Conservation (phyloP, 2,797 vertebrate species). For the Apogon hyalosoma region DNA sequence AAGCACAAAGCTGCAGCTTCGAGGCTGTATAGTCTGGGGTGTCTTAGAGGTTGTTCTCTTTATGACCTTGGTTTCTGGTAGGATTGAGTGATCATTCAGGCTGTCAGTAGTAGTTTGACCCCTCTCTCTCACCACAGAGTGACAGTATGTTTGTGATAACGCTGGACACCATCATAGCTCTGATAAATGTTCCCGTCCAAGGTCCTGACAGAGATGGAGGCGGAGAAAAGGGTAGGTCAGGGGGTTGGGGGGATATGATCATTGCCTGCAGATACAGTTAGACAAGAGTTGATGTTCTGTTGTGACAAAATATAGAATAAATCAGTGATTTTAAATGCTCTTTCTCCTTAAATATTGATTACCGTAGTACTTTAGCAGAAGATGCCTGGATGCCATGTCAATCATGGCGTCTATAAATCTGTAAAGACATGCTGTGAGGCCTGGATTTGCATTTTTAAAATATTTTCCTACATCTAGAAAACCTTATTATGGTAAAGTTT, state of each 20-base stretch:
- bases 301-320: not conserved
- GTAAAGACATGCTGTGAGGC: not conserved
- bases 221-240: slow-evolving; percentile 24
- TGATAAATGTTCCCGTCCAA: slow-evolving; percentile 67
- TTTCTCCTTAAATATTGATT: not conserved
- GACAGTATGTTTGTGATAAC: slow-evolving; percentile 62
- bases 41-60: slow-evolving; percentile 39
- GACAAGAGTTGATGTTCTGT: slow-evolving; percentile 9
- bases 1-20: not conserved
- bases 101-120: slow-evolving; percentile 64
- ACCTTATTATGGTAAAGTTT: not conserved
- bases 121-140: slow-evolving; percentile 37
- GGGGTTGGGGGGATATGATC: slow-evolving; percentile 23
- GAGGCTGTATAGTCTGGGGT: not conserved
- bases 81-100: slow-evolving; percentile 70
- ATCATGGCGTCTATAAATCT: not conserved
- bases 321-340: not conserved
- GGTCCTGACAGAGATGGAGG: slow-evolving; percentile 63
- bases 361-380: no score
- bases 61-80: slow-evolving; percentile 67
- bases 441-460: not conserved
- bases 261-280: slow-evolving; percentile 22
- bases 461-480: not conserved
- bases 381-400: not conserved
- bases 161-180: slow-evolving; percentile 47